phyloP scores from a whole-genome alignment of 2,888 invertebrate genomes.

The Erebia aethiops region DNA sequence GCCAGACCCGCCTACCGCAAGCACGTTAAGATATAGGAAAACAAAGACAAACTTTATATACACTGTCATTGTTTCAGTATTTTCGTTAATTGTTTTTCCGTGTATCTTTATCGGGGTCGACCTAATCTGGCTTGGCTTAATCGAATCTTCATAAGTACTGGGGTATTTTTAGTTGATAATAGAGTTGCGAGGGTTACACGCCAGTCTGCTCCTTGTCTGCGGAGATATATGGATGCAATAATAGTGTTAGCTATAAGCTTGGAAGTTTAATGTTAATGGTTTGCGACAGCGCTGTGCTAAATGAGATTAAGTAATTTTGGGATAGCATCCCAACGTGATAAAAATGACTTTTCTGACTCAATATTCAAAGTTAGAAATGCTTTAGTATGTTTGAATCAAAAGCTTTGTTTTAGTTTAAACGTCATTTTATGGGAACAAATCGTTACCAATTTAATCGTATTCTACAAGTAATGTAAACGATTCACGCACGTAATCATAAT shows the following conservation, averaged over 20 bases:
- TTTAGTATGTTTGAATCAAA: background rate
- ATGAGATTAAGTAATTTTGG: constrained; percentile 27
- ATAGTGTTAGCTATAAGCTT: constrained; percentile 49
- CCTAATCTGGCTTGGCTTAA: constrained; percentile 69
- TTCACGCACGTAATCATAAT: no score
- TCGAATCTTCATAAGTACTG: constrained; percentile 73
- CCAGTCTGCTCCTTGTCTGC: constrained; percentile 63
- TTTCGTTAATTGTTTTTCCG: constrained; percentile 80
- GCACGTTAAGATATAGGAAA: constrained; percentile 68
- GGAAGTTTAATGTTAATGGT: constrained; percentile 49
- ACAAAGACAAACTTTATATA: constrained; percentile 75
- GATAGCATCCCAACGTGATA: background rate
- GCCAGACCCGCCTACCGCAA: constrained; percentile 67
- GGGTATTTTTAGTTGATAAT: constrained; percentile 48
- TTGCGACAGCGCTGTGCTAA: constrained; percentile 38
- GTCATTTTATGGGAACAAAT: no score
- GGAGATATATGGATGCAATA: constrained; percentile 66
- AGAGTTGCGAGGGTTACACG: constrained; percentile 53
- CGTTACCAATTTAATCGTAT: no score
- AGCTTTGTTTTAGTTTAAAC: no score
- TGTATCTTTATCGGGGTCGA: constrained; percentile 71
- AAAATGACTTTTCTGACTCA: no score
- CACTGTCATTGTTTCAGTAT: constrained; percentile 74
- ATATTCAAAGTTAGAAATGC: no score
- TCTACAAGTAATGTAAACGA: no score